phyloP scores from a whole-genome alignment of 2,797 vertebrate genomes.

The Astyanax mexicanus region DNA sequence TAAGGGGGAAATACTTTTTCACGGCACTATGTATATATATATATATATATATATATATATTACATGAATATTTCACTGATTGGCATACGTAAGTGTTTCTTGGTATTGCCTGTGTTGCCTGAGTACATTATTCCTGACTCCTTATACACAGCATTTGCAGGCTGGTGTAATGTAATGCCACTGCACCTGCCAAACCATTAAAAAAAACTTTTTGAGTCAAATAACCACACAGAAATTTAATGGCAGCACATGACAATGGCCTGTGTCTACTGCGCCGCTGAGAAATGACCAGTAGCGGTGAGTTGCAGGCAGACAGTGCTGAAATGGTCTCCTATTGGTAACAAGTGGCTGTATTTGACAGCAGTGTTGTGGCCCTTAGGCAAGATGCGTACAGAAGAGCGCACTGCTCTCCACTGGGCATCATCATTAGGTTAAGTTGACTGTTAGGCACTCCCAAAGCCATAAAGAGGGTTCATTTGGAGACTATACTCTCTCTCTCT shows the following conservation, averaged over 20 bases:
- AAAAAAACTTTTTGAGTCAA: neutral
- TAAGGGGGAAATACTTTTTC: too few relatives aligned
- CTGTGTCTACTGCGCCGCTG: constrained; percentile 8
- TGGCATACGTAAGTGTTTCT: too few relatives aligned
- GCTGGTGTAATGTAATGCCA: neutral
- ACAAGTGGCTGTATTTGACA: neutral
- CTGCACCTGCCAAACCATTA: neutral
- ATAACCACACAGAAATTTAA: constrained; percentile 2
- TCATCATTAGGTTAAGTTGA: constrained; percentile 30
- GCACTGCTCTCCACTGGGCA: constrained; percentile 17
- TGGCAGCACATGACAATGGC: constrained; percentile 2
- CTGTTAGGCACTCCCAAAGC: neutral
- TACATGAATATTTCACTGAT: too few relatives aligned
- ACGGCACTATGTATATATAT: too few relatives aligned
- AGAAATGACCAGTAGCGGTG: neutral
- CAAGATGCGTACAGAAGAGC: neutral
- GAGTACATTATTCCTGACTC: neutral
- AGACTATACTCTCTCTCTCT: constrained; percentile 13
- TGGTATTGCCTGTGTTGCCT: too few relatives aligned
- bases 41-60: too few relatives aligned
- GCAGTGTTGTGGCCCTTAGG: neutral
- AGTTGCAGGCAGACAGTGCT: constrained; percentile 2
- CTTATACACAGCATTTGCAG: neutral
- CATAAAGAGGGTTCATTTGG: neutral
- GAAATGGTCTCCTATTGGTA: neutral